Base-by-base conservation (phyloP, 2,113 vertebrate genomes). In the Tragelaphus buxtoni region DNA sequence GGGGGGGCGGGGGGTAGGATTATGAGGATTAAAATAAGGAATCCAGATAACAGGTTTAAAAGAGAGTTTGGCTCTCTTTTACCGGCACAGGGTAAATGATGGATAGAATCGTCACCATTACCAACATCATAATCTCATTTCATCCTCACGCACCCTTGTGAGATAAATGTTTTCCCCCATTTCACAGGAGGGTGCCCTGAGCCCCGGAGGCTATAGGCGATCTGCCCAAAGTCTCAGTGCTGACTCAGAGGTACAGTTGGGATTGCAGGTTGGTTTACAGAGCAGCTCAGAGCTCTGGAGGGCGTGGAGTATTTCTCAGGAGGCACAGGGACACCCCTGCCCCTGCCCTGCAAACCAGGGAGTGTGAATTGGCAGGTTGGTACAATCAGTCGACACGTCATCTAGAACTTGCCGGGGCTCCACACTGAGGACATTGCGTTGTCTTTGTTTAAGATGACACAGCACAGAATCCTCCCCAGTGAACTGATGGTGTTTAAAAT, bases 61-160 rank as follows among this genome's bases (percentile, higher is more conserved):
- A 13, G 74, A 81, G 77, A 77, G n/a, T 2, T 14, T 30, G 51
- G 83, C 72, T 35, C 35, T 35, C 35, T 35, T 35, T 35, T 35
- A 35, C 7, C 30, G 30, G 45, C 20, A 0, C 24, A 4, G 13
- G 30, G 16, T 85, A 35, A 61, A 4, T 26, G 45, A 45, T 7
- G 14, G 55, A 4, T 5, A 1, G 49, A 24, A 14, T 32, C n/a
- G 0, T 30, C n/a, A 16, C 17, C 26, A 0, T 28, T 5, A 1
- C 22, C 35, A 1, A 22, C 39, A 11, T 56, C 61, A 3, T 16
- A 35, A 30, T 51, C 58, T 42, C n/a, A 4, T 39, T 63, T 13
- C 45, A 63, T 32, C 30, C n/a, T 51, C 35, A 49, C 0, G 0
- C 12, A 5, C 42, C 58, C 32, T 45, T 28, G 47, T 18, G n/a